Evolutionary conservation across 2,888 invertebrate genomes (phyloP).

Genomic region (Eugnorisma glareosa): DNA sequence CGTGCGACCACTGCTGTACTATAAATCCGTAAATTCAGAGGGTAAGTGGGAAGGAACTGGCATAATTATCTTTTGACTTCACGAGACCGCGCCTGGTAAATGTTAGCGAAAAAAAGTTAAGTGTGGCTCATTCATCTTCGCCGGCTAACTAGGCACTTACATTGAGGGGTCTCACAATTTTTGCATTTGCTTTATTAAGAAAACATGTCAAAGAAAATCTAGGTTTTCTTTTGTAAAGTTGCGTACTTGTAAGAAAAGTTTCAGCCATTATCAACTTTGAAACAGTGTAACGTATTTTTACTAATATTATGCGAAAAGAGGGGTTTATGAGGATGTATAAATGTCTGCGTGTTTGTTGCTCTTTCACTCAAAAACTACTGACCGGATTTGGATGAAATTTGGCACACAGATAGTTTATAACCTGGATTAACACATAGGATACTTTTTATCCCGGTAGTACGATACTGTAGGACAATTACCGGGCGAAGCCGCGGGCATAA

Average conservation of each 20-base stretch:
- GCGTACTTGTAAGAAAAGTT: too few relatives aligned
- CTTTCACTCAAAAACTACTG: too few relatives aligned
- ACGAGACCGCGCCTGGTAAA: slow-evolving; percentile 43
- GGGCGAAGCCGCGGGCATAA: too few relatives aligned
- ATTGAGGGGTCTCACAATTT: slow-evolving; percentile 22
- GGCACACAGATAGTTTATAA: too few relatives aligned
- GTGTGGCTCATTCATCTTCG: slow-evolving; percentile 49
- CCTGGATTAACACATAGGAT: too few relatives aligned
- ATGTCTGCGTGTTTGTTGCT: too few relatives aligned
- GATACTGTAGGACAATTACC: too few relatives aligned
- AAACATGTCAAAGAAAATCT: slow-evolving; percentile 4
- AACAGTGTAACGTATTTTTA: neutral
- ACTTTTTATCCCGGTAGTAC: too few relatives aligned
- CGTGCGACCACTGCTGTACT: neutral
- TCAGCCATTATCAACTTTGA: neutral
- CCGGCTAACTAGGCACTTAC: slow-evolving; percentile 44
- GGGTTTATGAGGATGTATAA: too few relatives aligned
- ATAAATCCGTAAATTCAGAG: slow-evolving; percentile 24
- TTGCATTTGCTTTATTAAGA: slow-evolving; percentile 10
- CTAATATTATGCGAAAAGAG: too few relatives aligned
- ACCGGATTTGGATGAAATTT: too few relatives aligned
- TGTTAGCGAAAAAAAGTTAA: slow-evolving; percentile 51
- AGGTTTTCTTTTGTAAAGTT: neutral
- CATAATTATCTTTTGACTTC: slow-evolving; percentile 59
- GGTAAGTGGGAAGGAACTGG: slow-evolving; percentile 36